Conservation (phyloP, 2,888 invertebrate genomes). For the Opisthograptis luteolata region DNA sequence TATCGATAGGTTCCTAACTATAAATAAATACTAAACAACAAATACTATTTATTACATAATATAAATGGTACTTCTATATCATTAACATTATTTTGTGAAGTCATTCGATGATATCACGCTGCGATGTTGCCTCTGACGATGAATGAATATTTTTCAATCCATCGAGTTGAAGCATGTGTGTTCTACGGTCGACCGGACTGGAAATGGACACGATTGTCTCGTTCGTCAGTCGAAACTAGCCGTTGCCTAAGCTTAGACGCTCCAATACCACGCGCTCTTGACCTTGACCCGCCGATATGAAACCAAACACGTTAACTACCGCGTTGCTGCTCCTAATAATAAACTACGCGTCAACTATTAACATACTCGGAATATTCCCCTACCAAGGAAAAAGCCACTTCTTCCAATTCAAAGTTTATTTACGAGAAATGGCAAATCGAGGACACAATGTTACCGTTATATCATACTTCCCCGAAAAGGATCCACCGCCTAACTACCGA, state of each 20-base stretch:
- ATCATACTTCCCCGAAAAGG: slow-evolving; percentile 84
- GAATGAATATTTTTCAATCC: too few species aligned
- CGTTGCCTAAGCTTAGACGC: slow-evolving; percentile 1
- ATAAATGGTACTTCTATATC: too few species aligned
- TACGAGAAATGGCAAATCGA: slow-evolving; percentile 83
- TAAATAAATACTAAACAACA: too few species aligned
- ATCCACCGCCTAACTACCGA: slow-evolving; percentile 80
- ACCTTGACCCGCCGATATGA: slow-evolving; percentile 44
- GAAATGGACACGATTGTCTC: too few species aligned
- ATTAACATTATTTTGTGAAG: too few species aligned
- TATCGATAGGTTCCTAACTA: too few species aligned
- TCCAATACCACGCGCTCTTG: slow-evolving; percentile 2
- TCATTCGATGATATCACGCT: too few species aligned
- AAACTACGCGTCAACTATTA: slow-evolving; percentile 49
- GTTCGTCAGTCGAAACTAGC: neutral
- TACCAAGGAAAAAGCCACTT: slow-evolving; percentile 89
- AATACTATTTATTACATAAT: too few species aligned
- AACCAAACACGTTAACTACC: slow-evolving; percentile 33
- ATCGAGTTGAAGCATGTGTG: too few species aligned
- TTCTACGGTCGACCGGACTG: neutral
- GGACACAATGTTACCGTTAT: slow-evolving; percentile 88
- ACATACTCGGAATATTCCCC: slow-evolving; percentile 87
- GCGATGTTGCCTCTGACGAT: too few species aligned
- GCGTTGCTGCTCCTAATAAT: slow-evolving; percentile 41
- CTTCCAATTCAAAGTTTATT: slow-evolving; percentile 84